Percentiles rank a stretch among this genome's conserved stretches.
These are phyloP conservation scores for Zaprionus africanus DNA, from an alignment of 1,140 invertebrate genomes.

Conservation along the genomic window DNA sequence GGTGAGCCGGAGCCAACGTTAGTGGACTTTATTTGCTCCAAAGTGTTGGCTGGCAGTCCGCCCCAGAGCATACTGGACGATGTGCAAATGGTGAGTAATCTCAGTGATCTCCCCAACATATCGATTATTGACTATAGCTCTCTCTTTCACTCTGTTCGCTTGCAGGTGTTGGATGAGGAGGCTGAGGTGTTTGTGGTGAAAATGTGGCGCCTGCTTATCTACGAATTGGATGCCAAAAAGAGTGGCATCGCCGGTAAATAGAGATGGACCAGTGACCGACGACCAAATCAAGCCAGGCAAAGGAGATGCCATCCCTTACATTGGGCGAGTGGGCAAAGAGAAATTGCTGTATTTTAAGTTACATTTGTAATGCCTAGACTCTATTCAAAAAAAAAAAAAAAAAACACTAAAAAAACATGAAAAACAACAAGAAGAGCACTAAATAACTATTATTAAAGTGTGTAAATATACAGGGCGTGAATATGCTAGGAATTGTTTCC, in stretches of 20 bases:
- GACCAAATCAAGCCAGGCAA: conserved; percentile 16
- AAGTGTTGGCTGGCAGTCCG: conserved; percentile 95
- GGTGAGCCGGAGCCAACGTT: conserved; percentile 99
- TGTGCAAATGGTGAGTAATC: conserved; percentile 95
- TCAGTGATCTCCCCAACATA: background rate
- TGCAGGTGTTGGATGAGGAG: conserved; percentile 98
- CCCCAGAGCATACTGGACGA: conserved; percentile 98
- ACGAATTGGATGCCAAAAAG: conserved; percentile 99
- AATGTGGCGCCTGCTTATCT: conserved; percentile 99
- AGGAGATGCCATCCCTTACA: conserved; percentile 6
- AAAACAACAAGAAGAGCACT: conserved; percentile 21
- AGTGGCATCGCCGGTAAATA: conserved; percentile 85
- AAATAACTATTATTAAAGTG: conserved; percentile 24
- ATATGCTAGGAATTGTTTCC: conserved; percentile 31
- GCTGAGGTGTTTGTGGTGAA: conserved; percentile 99
- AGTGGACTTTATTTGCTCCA: conserved; percentile 99
- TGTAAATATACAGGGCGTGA: conserved; percentile 35
- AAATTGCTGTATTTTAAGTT: conserved; percentile 53
- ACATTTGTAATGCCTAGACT: conserved; percentile 49
- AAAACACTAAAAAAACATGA: conserved; percentile 2
- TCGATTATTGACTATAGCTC: conserved; percentile 6
- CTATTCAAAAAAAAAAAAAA: conserved; percentile 24
- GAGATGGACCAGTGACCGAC: conserved; percentile 10
- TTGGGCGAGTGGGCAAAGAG: conserved; percentile 16
- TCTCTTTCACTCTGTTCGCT: background rate